Percentiles rank a stretch among this genome's conserved stretches.
Evolutionary conservation across 2,888 invertebrate genomes (phyloP).

Genomic region (Pegoplata infirma): DNA sequence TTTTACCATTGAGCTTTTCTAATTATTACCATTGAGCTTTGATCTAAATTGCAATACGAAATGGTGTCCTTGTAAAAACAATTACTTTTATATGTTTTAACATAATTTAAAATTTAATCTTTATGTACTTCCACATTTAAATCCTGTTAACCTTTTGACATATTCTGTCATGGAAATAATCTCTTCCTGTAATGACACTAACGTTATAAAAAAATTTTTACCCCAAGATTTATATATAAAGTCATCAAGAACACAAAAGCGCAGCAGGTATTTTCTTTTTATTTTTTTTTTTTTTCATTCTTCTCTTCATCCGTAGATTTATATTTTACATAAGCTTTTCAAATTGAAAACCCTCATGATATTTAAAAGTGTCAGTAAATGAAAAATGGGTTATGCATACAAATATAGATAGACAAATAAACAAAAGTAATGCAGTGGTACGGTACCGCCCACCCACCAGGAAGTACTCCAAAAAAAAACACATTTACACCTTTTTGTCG

Average conservation of each 20-base stretch:
- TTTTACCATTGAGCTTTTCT: too few species aligned
- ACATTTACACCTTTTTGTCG: conserved; percentile 38
- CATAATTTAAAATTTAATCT: neutral
- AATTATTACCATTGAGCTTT: too few species aligned
- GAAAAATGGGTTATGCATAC: conserved; percentile 49
- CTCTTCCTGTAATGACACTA: neutral
- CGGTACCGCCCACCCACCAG: conserved; percentile 47
- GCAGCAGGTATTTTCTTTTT: neutral
- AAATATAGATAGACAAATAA: neutral
- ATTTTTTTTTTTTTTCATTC: neutral
- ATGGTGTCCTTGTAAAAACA: too few species aligned
- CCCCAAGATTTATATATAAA: neutral
- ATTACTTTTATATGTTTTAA: too few species aligned
- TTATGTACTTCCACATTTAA: neutral
- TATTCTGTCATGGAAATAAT: neutral
- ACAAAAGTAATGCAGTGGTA: neutral
- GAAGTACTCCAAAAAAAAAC: conserved; percentile 42
- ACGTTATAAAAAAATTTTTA: neutral
- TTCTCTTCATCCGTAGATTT: neutral
- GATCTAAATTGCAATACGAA: too few species aligned
- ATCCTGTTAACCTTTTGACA: neutral
- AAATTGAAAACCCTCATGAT: neutral
- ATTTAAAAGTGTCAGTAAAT: conserved; percentile 30
- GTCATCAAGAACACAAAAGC: neutral
- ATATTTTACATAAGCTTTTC: neutral